These are phyloP conservation scores for Ditula angustiorana DNA, from an alignment of 2,888 invertebrate genomes.

Conservation along the genomic window DNA sequence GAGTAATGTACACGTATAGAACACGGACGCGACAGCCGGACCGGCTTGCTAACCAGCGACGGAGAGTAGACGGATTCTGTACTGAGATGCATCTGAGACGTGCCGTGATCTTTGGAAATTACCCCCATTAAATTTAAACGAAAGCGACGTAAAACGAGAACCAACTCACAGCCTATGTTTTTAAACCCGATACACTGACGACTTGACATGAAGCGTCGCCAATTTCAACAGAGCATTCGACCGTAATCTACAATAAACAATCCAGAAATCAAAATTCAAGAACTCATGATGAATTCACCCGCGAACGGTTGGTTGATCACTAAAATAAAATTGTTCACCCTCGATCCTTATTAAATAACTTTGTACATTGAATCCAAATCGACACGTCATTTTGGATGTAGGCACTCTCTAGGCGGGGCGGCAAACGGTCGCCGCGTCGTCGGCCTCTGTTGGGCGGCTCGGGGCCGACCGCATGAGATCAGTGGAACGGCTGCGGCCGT, in stretches of 20 bases:
- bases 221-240: conserved; percentile 57
- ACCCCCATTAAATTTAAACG: conserved; percentile 61
- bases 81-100: conserved; percentile 82
- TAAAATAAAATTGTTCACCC: conserved; percentile 71
- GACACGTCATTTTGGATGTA: conserved; percentile 85
- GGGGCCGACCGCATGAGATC: conserved; percentile 80
- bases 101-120: conserved; percentile 75
- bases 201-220: conserved; percentile 64
- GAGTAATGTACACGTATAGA: conserved; percentile 75
- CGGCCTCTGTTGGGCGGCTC: conserved; percentile 79
- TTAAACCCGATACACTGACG: conserved; percentile 70
- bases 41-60: conserved; percentile 63
- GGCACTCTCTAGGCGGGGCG: conserved; percentile 86
- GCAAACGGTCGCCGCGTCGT: conserved; percentile 81
- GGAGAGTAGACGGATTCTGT: conserved; percentile 83
- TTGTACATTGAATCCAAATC: conserved; percentile 86
- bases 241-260: conserved; percentile 63
- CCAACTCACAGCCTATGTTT: conserved; percentile 83
- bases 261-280: conserved; percentile 57
- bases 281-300: conserved; percentile 73
- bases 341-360: conserved; percentile 84
- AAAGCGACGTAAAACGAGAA: conserved; percentile 79
- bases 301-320: conserved; percentile 62
- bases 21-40: conserved; percentile 71
- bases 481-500: conserved; percentile 79